These are phyloP conservation scores for Hyaena hyaena DNA, from an alignment of 2,113 vertebrate species.

Conservation along the genomic window DNA sequence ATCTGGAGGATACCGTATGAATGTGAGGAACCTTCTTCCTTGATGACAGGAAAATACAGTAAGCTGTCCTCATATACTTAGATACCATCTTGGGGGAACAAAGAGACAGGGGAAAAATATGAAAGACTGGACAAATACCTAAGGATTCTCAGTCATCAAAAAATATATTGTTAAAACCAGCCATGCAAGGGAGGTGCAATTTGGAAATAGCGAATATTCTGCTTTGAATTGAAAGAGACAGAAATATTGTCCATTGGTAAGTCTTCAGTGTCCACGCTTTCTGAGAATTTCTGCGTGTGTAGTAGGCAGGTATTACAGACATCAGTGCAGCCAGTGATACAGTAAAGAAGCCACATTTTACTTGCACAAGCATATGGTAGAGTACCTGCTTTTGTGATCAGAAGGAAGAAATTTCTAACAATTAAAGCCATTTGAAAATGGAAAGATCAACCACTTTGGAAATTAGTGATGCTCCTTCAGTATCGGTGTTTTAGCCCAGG, in stretches of 20 bases:
- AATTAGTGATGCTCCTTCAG: neutral
- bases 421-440: slow-evolving; percentile 23
- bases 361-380: neutral
- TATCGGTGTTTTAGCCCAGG: neutral
- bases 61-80: neutral
- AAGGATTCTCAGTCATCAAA: neutral
- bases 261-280: neutral
- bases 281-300: neutral
- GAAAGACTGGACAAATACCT: neutral
- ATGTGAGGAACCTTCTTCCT: neutral
- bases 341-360: neutral
- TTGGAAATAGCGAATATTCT: neutral
- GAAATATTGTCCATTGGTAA: neutral
- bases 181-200: neutral
- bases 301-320: too few species aligned
- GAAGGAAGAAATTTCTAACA: neutral
- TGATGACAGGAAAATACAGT: neutral
- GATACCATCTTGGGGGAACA: neutral
- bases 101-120: neutral
- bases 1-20: neutral
- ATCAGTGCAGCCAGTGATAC: neutral
- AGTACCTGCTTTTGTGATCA: neutral
- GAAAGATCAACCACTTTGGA: neutral
- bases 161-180: neutral
- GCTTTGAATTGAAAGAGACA: neutral